Evolutionary conservation across 2,797 vertebrate genomes (phyloP).

Genomic region (Eremophila alpestris): DNA sequence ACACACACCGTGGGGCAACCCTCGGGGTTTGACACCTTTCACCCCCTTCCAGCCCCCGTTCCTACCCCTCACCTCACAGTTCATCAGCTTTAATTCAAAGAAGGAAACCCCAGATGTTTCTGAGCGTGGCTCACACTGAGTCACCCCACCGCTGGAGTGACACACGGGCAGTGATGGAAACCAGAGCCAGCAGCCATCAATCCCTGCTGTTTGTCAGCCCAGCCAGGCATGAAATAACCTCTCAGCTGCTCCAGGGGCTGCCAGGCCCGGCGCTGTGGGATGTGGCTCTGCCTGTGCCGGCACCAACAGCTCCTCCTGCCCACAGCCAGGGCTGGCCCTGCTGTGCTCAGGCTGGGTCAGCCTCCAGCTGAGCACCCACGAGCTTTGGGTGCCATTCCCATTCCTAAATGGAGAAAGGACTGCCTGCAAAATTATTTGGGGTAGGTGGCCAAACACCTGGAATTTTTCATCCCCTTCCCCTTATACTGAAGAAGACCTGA

Average conservation of each 20-base stretch:
- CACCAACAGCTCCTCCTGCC: neutral
- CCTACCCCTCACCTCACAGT: neutral
- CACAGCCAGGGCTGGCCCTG: neutral
- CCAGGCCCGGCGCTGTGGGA: neutral
- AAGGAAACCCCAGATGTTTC: neutral
- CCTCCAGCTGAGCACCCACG: neutral
- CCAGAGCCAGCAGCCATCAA: neutral
- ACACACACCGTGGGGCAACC: neutral
- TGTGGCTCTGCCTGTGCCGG: neutral
- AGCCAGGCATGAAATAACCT: neutral
- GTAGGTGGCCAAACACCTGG: neutral
- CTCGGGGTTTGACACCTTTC: neutral
- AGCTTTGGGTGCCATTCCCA: neutral
- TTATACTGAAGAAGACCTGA: neutral
- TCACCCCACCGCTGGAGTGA: neutral
- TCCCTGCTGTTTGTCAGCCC: neutral
- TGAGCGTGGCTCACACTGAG: neutral
- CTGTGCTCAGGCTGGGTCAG: rapidly evolving
- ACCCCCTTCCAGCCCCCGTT: neutral
- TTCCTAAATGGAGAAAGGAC: rapidly evolving
- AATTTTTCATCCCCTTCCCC: neutral
- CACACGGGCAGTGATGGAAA: neutral
- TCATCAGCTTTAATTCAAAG: neutral
- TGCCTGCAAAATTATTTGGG: neutral
- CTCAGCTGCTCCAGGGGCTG: neutral